A percentile compares a stretch with the other conserved stretches of the same genome.
Evolutionary conservation across 2,113 vertebrate genomes (phyloP).

Genomic region (Okapia johnstoni): DNA sequence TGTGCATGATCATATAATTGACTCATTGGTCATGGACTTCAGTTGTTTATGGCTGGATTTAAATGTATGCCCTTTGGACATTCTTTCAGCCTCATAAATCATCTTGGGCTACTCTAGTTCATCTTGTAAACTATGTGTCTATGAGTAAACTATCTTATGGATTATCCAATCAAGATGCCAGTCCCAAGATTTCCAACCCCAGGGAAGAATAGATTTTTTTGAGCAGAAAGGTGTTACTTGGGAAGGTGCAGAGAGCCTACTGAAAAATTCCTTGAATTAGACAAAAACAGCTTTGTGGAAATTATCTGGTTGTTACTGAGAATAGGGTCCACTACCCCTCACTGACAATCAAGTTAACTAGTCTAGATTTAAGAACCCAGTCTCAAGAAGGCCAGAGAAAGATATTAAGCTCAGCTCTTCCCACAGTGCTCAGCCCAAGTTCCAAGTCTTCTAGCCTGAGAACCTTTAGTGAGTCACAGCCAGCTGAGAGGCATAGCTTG

Average conservation of each 20-base stretch:
- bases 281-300: neutral
- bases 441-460: neutral
- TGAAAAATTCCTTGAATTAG: neutral
- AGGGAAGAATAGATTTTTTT: neutral
- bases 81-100: neutral
- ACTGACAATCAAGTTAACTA: neutral
- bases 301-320: neutral
- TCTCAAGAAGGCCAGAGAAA: neutral
- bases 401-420: neutral
- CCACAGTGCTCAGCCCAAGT: neutral
- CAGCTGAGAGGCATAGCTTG: neutral
- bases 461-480: neutral
- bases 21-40: neutral
- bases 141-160: neutral
- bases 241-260: neutral
- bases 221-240: neutral
- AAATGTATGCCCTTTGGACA: neutral
- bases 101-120: neutral
- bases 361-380: neutral
- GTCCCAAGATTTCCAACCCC: neutral
- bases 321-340: neutral
- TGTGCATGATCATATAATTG: neutral
- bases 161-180: neutral
- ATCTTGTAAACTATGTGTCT: neutral
- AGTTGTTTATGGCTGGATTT: neutral